A percentile compares a stretch with the other conserved stretches of the same genome.
These are phyloP conservation scores for Clunio marinus DNA, from an alignment of 2,888 invertebrate genomes.

Conservation along the genomic window DNA sequence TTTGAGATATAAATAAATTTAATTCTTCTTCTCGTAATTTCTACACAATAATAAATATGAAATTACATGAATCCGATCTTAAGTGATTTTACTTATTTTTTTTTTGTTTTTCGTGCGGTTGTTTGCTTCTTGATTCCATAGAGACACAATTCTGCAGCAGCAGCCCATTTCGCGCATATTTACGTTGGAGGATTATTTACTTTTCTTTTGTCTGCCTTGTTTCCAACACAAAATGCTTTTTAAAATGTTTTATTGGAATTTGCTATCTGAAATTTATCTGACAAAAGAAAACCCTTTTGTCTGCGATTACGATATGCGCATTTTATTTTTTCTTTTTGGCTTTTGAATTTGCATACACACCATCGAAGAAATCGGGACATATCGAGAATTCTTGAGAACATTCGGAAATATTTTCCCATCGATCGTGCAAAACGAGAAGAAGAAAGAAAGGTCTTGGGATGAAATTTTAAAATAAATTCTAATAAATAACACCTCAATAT, in stretches of 20 bases:
- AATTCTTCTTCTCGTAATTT: constrained; percentile 17
- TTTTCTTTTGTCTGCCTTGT: background rate
- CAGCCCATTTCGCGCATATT: background rate
- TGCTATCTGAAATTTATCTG: constrained; percentile 31
- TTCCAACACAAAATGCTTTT: background rate
- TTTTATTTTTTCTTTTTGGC: background rate
- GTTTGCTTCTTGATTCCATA: no score
- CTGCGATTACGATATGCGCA: constrained; percentile 35
- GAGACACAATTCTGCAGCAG: background rate
- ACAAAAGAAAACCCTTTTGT: constrained; percentile 36
- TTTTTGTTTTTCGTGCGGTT: no score
- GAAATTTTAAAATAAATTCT: constrained; percentile 27
- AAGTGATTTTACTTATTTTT: background rate
- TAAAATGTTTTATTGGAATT: constrained; percentile 36
- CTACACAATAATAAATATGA: constrained; percentile 29
- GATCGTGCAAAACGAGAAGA: background rate
- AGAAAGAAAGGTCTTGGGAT: background rate
- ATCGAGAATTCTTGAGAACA: constrained; percentile 16
- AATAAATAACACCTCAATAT: constrained; percentile 36
- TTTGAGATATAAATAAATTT: background rate
- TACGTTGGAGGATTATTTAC: background rate
- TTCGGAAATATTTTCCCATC: constrained; percentile 35
- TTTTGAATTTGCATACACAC: constrained; percentile 23
- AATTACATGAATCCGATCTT: constrained; percentile 31
- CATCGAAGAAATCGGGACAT: background rate